Evolutionary conservation across 2,797 vertebrate species (phyloP).

Genomic region (Cetoscarus ocellatus): DNA sequence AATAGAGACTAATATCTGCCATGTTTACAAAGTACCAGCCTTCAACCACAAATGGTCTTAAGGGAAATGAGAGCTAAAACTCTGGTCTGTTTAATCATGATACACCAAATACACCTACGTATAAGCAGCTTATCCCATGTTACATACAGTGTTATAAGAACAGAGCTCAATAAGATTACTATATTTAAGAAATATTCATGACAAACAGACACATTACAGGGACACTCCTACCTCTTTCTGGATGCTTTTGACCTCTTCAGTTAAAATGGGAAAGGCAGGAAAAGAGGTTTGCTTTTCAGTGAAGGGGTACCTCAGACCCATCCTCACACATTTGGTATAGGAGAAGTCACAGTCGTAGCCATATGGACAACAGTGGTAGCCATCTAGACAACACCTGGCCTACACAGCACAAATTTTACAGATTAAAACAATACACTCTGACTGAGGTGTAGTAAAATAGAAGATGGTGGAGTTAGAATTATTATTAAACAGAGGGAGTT

Average conservation of each 20-base stretch:
- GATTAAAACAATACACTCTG: neutral
- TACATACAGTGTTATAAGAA: too few species aligned
- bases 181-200: too few species aligned
- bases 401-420: conserved; percentile 24
- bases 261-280: conserved; percentile 40
- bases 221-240: conserved; percentile 43
- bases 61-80: too few species aligned
- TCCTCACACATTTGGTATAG: conserved; percentile 59
- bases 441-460: neutral
- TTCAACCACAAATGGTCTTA: too few species aligned
- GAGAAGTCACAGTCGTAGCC: conserved; percentile 73
- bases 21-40: too few species aligned
- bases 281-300: conserved; percentile 23
- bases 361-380: conserved; percentile 74
- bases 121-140: too few species aligned
- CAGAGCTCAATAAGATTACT: too few species aligned
- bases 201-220: neutral
- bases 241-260: conserved; percentile 6
- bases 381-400: conserved; percentile 78
- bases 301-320: conserved; percentile 52
- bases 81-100: too few species aligned
- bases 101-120: too few species aligned
- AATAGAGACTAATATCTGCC: too few species aligned
- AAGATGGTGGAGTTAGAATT: neutral
- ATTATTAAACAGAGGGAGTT: neutral